These are phyloP conservation scores for Tiliacea aurago DNA, from an alignment of 2,888 invertebrate species.

Conservation along the genomic window DNA sequence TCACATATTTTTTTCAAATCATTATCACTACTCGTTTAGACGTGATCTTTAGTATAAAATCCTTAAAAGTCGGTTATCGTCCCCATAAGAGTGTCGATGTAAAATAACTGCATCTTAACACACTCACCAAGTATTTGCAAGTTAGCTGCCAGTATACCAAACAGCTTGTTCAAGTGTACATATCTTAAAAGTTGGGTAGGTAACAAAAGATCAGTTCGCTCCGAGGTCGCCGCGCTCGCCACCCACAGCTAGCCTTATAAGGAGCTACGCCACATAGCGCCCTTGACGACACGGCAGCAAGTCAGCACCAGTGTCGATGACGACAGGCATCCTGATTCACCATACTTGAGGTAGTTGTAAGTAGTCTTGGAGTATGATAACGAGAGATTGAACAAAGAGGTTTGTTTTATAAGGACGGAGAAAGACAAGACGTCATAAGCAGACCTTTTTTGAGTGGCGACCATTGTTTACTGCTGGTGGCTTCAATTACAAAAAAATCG, in stretches of 20 bases:
- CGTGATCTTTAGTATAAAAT: too few relatives aligned
- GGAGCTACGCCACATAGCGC: constrained; percentile 14
- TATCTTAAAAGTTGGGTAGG: constrained; percentile 12
- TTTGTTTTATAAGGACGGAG: background rate
- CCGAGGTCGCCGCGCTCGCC: constrained; percentile 38
- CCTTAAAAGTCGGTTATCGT: too few relatives aligned
- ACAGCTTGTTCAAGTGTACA: background rate
- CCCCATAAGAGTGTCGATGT: background rate
- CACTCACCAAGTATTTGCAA: background rate
- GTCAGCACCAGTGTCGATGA: constrained; percentile 10
- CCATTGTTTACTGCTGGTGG: too few relatives aligned
- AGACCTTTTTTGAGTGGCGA: background rate
- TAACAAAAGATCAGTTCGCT: constrained; percentile 22
- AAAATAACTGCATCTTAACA: background rate
- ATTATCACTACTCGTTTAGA: too few relatives aligned
- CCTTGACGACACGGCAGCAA: constrained; percentile 28
- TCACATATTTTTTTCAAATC: too few relatives aligned
- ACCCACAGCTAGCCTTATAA: constrained; percentile 34
- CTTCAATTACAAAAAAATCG: too few relatives aligned
- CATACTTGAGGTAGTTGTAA: constrained; percentile 5
- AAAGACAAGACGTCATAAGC: background rate
- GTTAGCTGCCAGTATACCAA: background rate
- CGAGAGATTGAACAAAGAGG: background rate
- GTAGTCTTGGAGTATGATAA: background rate
- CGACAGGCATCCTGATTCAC: constrained; percentile 43